A percentile compares a stretch with the other conserved stretches of the same genome.
phyloP scores from a whole-genome alignment of 1,140 invertebrate species.

The Drosophila pandora region DNA sequence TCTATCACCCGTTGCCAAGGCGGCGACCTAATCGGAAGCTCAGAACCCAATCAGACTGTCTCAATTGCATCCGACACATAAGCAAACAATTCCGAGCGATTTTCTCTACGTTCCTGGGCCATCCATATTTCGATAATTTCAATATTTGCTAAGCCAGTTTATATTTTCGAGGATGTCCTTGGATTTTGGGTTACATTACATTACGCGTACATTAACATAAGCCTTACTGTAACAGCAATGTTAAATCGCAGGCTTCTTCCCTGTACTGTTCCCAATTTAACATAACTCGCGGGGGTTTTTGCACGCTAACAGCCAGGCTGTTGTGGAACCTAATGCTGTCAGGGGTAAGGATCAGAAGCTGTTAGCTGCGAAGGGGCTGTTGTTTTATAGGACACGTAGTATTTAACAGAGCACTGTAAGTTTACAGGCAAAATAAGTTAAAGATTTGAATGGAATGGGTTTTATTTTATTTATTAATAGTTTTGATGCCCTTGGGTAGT shows the following conservation, averaged over 20 bases:
- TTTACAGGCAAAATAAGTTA: too few species aligned
- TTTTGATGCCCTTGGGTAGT: too few species aligned
- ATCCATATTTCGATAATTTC: slow-evolving; percentile 10
- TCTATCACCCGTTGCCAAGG: slow-evolving; percentile 9
- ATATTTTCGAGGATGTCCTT: background rate
- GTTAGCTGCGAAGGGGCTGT: background rate
- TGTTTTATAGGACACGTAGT: background rate
- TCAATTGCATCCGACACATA: slow-evolving; percentile 34
- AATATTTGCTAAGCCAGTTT: slow-evolving; percentile 7
- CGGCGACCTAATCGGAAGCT: background rate
- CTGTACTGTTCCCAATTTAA: background rate
- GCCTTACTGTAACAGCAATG: background rate
- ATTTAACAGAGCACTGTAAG: background rate
- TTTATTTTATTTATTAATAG: too few species aligned
- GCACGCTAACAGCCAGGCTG: background rate
- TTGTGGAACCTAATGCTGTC: background rate
- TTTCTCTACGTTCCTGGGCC: background rate
- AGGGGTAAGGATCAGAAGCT: background rate
- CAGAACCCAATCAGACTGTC: slow-evolving; percentile 21
- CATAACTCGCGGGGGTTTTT: background rate
- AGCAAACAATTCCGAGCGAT: slow-evolving; percentile 7
- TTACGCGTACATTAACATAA: background rate
- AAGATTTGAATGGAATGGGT: too few species aligned
- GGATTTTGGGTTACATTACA: background rate
- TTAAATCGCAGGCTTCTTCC: background rate